Percentiles rank a stretch among this genome's conserved stretches.
phyloP scores from a whole-genome alignment of 2,888 invertebrate genomes.

The Drosophila infuscata region DNA sequence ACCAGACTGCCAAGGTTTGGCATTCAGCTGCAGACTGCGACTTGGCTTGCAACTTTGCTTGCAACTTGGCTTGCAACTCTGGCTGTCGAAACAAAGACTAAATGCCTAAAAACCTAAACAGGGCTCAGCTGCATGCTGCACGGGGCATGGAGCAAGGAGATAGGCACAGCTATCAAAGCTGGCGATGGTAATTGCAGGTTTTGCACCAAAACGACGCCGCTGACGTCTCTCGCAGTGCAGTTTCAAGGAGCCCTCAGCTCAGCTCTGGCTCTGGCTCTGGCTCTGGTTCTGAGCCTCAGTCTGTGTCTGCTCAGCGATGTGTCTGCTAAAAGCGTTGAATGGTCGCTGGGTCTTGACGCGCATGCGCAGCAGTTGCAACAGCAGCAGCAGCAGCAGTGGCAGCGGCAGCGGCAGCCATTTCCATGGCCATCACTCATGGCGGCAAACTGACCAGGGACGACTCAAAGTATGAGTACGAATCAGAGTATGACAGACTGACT shows the following conservation, averaged over 20 bases:
- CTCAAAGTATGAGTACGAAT: neutral
- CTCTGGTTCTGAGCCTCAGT: neutral
- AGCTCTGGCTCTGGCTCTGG: conserved; percentile 1
- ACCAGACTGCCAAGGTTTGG: conserved; percentile 64
- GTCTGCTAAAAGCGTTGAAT: conserved; percentile 67
- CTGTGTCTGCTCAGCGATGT: conserved; percentile 36
- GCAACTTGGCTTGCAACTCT: conserved; percentile 23
- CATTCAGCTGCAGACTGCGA: conserved; percentile 9
- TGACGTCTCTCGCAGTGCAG: conserved; percentile 37
- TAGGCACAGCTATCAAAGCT: conserved; percentile 74
- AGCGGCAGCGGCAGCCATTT: conserved; percentile 3
- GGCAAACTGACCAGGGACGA: conserved; percentile 39
- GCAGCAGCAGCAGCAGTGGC: conserved; percentile 1
- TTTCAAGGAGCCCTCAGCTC: conserved; percentile 35
- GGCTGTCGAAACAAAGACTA: conserved; percentile 80
- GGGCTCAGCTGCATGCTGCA: conserved; percentile 26
- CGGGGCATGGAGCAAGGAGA: neutral
- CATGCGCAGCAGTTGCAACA: conserved; percentile 61
- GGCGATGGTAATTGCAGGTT: conserved; percentile 83
- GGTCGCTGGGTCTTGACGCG: conserved; percentile 70
- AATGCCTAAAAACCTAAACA: conserved; percentile 79
- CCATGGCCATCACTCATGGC: conserved; percentile 60
- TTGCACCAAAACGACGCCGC: conserved; percentile 74
- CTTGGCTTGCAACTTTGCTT: conserved; percentile 22
- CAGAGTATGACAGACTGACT: conserved; percentile 49